Evolutionary conservation across 2,888 invertebrate genomes (phyloP).

Genomic region (Philereme vetulata): DNA sequence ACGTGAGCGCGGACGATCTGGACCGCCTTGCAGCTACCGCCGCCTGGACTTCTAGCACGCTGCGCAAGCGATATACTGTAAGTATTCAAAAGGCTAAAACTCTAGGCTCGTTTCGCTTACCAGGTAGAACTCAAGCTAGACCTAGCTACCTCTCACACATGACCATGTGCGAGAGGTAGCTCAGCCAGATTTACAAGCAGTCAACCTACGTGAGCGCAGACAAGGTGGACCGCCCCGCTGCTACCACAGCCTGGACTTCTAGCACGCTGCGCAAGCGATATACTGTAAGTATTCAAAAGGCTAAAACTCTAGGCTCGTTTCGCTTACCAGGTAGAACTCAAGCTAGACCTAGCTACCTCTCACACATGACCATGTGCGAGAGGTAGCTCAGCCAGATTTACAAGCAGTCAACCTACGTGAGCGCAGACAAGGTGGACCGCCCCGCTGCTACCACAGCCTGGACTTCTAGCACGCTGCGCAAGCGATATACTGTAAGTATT

Average conservation of each 20-base stretch:
- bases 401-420: too few species aligned
- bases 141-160: too few species aligned
- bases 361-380: too few species aligned
- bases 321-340: too few species aligned
- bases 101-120: conserved; percentile 35
- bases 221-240: conserved; percentile 59
- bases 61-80: conserved; percentile 63
- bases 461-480: too few species aligned
- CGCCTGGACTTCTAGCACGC: conserved; percentile 54
- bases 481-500: conserved; percentile 64
- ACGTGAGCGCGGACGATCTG: conserved; percentile 62
- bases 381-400: too few species aligned
- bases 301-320: too few species aligned
- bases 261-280: conserved; percentile 57
- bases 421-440: too few species aligned
- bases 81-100: conserved; percentile 38
- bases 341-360: too few species aligned
- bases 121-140: conserved; percentile 88
- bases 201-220: conserved; percentile 71
- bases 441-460: too few species aligned
- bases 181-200: conserved; percentile 81
- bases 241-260: conserved; percentile 55
- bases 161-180: conserved; percentile 92
- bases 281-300: conserved; percentile 65
- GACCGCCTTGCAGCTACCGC: conserved; percentile 54